Evolutionary conservation across 2,113 vertebrate species (phyloP).

Genomic region (Poeciliopsis prolifica): DNA sequence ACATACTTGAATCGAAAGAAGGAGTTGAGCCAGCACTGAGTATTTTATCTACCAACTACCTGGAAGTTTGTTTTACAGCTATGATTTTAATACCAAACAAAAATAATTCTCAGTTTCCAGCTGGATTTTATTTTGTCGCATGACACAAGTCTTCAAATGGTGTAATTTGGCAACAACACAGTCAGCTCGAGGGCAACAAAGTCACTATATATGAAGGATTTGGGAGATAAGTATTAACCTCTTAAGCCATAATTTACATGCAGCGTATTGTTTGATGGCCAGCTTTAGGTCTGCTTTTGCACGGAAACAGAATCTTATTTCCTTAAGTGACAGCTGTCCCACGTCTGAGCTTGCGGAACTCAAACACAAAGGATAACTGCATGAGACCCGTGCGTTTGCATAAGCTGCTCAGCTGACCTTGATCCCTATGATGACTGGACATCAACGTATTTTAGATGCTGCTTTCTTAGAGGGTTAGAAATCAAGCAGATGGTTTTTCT

Average conservation of each 20-base stretch:
- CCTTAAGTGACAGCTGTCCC: not conserved
- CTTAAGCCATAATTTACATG: not conserved
- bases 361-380: not conserved
- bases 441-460: not conserved
- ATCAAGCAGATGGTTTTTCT: conserved; percentile 1
- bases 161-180: not conserved
- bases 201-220: conserved; percentile 14
- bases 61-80: no score
- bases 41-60: no score
- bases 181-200: conserved; percentile 1
- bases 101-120: no score
- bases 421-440: not conserved
- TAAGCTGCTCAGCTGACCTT: conserved; percentile 16
- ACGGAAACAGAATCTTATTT: not conserved
- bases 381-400: not conserved
- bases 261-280: no score
- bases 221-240: not conserved
- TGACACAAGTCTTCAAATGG: not conserved
- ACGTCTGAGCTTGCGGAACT: not conserved
- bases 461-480: not conserved
- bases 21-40: no score
- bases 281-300: not conserved
- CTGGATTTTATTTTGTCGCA: not conserved
- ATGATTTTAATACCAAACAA: no score
- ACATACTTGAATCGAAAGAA: no score